These are phyloP conservation scores for Pandion haliaetus DNA, from an alignment of 2,113 vertebrate species.

Conservation along the genomic window DNA sequence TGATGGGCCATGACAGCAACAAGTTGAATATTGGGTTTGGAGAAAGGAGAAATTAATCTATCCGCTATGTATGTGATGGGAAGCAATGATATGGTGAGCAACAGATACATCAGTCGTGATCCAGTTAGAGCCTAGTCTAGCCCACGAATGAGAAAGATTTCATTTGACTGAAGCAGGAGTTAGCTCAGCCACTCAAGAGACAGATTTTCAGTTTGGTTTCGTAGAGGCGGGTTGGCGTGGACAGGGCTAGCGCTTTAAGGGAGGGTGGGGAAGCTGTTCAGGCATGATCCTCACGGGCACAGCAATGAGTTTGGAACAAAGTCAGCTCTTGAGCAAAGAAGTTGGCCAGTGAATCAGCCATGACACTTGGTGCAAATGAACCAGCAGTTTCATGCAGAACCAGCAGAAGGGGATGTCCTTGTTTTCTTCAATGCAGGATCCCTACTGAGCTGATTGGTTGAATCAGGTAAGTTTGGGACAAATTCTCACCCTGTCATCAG, in stretches of 20 bases:
- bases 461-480: not conserved
- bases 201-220: constrained; percentile 22
- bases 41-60: not conserved
- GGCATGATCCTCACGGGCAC: not conserved
- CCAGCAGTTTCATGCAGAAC: not conserved
- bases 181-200: not conserved
- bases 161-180: not conserved
- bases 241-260: not conserved
- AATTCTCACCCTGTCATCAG: not conserved
- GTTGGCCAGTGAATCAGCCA: not conserved
- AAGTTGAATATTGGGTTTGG: not conserved
- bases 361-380: not conserved
- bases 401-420: not conserved
- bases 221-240: not conserved
- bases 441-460: not conserved
- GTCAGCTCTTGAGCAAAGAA: not conserved
- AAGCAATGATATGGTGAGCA: not conserved
- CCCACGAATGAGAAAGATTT: not conserved
- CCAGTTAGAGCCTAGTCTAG: not conserved
- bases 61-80: not conserved
- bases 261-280: not conserved
- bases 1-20: not conserved
- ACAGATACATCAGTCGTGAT: not conserved
- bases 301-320: not conserved
- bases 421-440: not conserved